These are phyloP conservation scores for Nyctalus aviator DNA, from an alignment of 2,797 vertebrate genomes.

Conservation along the genomic window DNA sequence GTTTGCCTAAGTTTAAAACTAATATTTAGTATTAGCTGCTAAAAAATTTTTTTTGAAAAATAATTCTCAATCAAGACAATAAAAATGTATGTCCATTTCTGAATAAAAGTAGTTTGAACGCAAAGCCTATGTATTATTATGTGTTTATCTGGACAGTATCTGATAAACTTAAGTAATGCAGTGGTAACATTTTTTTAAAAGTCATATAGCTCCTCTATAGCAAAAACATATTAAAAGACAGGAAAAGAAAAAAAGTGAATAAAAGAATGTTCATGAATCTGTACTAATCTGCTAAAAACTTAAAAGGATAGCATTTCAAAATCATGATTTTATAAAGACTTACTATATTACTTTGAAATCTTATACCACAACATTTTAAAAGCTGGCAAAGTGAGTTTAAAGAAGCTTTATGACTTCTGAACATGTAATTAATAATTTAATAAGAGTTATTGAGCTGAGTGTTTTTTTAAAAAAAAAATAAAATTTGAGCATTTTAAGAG, in stretches of 20 bases:
- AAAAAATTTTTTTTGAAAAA: constrained; percentile 35
- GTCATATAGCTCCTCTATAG: neutral
- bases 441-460: neutral
- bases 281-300: constrained; percentile 19
- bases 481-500: neutral
- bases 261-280: constrained; percentile 18
- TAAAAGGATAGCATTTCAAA: constrained; percentile 57
- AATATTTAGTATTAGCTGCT: neutral
- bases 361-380: constrained; percentile 54
- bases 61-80: constrained; percentile 55
- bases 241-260: neutral
- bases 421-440: constrained; percentile 59
- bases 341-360: constrained; percentile 62
- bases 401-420: constrained; percentile 51
- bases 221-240: constrained; percentile 27
- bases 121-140: neutral
- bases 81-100: constrained; percentile 11
- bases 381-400: constrained; percentile 16
- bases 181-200: constrained; percentile 27
- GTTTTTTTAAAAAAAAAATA: neutral
- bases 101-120: constrained; percentile 31
- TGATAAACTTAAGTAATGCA: constrained; percentile 53
- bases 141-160: neutral
- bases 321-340: constrained; percentile 50
- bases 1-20: constrained; percentile 14